Conservation (phyloP, 2,113 vertebrate species). For the Phrynosoma platyrhinos region DNA sequence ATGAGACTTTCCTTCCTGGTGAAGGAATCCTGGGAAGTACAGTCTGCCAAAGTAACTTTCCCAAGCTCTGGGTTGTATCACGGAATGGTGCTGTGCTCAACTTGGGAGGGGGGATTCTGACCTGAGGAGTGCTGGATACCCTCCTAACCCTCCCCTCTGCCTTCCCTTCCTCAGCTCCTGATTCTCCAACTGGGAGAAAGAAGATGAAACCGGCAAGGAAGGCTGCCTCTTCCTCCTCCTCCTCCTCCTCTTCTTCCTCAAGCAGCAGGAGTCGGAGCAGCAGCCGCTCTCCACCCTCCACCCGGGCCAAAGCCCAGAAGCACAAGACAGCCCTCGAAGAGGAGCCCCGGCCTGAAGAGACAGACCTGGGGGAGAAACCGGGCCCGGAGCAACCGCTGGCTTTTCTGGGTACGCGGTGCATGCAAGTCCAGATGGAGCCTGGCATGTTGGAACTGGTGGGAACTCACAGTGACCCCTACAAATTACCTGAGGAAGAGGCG, state of each 20-base stretch:
- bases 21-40: no score
- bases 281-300: conserved; percentile 76
- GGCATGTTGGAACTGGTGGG: background rate
- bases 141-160: conserved; percentile 14
- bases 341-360: conserved; percentile 57
- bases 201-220: conserved; percentile 88
- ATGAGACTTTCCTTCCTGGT: no score
- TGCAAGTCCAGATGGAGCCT: conserved; percentile 49
- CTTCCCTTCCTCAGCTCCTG: conserved; percentile 46
- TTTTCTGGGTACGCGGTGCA: conserved; percentile 14
- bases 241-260: conserved; percentile 68
- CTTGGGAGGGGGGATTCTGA: background rate
- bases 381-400: background rate
- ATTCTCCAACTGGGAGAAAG: background rate
- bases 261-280: conserved; percentile 23
- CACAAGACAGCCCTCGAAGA: conserved; percentile 70
- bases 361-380: conserved; percentile 41
- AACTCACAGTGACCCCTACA: conserved; percentile 10
- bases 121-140: background rate
- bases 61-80: no score
- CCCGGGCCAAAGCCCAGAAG: conserved; percentile 83
- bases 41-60: no score
- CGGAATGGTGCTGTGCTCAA: no score
- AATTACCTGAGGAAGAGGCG: background rate
- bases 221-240: conserved; percentile 71